A percentile compares a stretch with the other conserved stretches of the same genome.
phyloP scores from a whole-genome alignment of 2,113 vertebrate genomes.

The Grantiella picta region DNA sequence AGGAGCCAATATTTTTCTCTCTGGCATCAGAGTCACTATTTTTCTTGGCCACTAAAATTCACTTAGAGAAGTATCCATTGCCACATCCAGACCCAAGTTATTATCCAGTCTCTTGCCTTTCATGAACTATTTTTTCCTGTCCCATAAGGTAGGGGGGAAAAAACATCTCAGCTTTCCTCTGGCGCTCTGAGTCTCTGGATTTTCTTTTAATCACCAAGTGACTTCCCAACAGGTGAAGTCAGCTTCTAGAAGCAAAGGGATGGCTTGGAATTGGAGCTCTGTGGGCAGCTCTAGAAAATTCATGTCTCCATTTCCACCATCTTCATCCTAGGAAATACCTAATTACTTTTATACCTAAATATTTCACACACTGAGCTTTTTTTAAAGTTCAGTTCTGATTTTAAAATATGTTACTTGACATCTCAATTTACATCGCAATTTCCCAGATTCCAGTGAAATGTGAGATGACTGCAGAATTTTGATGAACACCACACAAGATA shows the following conservation, averaged over 20 bases:
- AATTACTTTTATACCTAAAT: too few species aligned
- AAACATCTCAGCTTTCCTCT: not conserved
- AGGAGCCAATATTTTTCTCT: not conserved
- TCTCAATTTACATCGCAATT: not conserved
- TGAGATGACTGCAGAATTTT: not conserved
- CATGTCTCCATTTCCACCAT: not conserved
- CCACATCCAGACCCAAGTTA: not conserved
- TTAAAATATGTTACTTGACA: not conserved
- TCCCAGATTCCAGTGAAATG: accelerated
- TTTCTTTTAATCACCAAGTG: not conserved
- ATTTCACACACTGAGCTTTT: not conserved
- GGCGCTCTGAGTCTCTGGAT: not conserved
- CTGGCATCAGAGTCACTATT: not conserved
- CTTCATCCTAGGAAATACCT: not conserved
- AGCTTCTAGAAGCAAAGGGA: not conserved
- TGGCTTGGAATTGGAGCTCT: not conserved
- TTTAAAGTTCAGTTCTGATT: not conserved
- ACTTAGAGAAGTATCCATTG: not conserved
- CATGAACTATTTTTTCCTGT: not conserved
- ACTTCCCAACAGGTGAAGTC: not conserved
- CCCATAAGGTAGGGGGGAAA: accelerated
- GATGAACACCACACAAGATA: too few species aligned
- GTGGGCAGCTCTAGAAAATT: not conserved
- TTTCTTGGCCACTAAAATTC: not conserved
- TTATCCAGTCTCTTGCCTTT: not conserved